Conservation (phyloP, 2,113 vertebrate genomes). For the Piaya cayana region DNA sequence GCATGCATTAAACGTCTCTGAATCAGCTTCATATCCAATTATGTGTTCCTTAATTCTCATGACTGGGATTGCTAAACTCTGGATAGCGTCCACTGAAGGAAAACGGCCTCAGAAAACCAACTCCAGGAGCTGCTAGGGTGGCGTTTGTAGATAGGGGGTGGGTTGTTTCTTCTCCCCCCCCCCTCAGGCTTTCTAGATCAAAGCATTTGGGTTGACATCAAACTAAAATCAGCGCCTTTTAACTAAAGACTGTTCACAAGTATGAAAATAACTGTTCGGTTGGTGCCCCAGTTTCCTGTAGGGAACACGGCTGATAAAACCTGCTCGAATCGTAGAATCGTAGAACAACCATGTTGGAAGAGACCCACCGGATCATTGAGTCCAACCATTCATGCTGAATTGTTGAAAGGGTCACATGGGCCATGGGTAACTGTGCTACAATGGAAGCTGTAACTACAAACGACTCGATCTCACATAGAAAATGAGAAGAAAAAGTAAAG, state of each 20-base stretch:
- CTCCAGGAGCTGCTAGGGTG: background rate
- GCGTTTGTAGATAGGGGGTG: background rate
- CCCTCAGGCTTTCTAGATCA: background rate
- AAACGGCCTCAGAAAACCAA: background rate
- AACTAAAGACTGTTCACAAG: background rate
- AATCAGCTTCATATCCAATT: background rate
- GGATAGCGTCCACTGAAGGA: background rate
- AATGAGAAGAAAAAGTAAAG: background rate
- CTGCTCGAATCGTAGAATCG: no score
- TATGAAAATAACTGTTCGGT: background rate
- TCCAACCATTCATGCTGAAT: rapidly evolving
- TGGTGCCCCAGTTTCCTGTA: background rate
- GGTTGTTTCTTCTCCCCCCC: background rate
- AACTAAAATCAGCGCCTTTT: background rate
- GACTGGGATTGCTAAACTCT: background rate
- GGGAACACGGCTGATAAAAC: background rate
- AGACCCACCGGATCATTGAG: no score
- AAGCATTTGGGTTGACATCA: background rate
- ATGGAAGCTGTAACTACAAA: background rate
- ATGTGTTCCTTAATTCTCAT: background rate
- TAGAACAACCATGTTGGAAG: no score
- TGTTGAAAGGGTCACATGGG: background rate
- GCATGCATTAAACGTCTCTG: background rate
- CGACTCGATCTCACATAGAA: background rate
- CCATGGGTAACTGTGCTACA: background rate